Percentiles rank a stretch among this genome's conserved stretches.
Conservation (phyloP, 2,797 vertebrate species). For the Capromys pilorides region DNA sequence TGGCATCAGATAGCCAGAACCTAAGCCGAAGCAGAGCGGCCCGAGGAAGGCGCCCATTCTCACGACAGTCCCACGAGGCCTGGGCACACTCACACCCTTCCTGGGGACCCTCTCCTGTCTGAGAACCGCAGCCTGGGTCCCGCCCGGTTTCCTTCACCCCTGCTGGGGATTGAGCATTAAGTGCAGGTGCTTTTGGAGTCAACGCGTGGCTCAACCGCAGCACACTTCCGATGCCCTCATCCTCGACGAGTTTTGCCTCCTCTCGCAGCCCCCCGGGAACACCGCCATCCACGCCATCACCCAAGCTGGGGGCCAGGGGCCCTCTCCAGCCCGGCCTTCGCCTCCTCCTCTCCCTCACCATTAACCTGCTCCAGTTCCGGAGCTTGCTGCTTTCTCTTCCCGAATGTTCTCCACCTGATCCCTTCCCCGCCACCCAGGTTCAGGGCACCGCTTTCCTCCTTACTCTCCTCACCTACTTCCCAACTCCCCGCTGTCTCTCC, state of each 20-base stretch:
- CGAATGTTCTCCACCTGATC: background rate
- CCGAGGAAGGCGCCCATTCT: background rate
- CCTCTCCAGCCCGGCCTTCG: background rate
- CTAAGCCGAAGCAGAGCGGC: background rate
- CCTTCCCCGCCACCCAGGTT: background rate
- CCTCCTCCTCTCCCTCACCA: background rate
- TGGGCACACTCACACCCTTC: background rate
- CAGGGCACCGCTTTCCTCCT: background rate
- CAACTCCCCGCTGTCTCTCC: background rate
- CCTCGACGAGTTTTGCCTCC: background rate
- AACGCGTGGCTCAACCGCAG: too few species aligned
- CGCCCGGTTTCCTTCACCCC: background rate
- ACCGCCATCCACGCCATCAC: background rate
- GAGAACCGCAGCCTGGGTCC: too few species aligned
- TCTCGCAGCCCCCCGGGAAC: background rate
- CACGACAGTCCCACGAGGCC: background rate
- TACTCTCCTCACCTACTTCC: background rate
- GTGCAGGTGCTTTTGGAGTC: background rate
- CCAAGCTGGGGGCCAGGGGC: background rate
- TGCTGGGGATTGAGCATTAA: background rate
- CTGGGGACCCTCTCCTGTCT: background rate
- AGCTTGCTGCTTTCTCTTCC: background rate
- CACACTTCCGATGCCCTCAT: background rate
- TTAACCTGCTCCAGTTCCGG: background rate
- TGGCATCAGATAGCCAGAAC: background rate